A percentile compares a stretch with the other conserved stretches of the same genome.
Conservation (phyloP, 2,888 invertebrate species). For the Nomada flava region DNA sequence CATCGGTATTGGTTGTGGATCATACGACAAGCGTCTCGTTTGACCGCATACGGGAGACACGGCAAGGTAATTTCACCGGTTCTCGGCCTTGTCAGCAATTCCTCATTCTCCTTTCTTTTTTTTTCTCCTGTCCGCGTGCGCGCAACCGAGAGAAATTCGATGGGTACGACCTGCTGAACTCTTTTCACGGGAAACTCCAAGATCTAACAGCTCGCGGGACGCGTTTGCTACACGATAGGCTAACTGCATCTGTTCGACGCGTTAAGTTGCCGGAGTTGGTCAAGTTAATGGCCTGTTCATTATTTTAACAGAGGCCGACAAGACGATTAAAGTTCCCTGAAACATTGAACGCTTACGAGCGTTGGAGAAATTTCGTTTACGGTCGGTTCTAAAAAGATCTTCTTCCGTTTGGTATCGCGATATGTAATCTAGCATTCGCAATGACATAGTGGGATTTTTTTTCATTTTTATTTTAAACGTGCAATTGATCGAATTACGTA, state of each 20-base stretch:
- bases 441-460: too few species aligned
- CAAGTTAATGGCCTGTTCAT: conserved; percentile 20
- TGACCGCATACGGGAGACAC: conserved; percentile 23
- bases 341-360: neutral
- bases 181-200: conserved; percentile 70
- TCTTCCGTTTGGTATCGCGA: too few species aligned
- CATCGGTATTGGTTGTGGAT: conserved; percentile 51
- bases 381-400: too few species aligned
- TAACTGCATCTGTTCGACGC: neutral
- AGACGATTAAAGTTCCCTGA: conserved; percentile 6
- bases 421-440: too few species aligned
- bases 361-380: neutral
- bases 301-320: neutral
- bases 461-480: too few species aligned
- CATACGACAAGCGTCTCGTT: conserved; percentile 43
- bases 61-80: conserved; percentile 71
- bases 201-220: conserved; percentile 31
- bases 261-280: conserved; percentile 7
- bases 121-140: conserved; percentile 16
- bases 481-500: too few species aligned
- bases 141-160: conserved; percentile 72
- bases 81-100: conserved; percentile 73
- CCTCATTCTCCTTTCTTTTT: conserved; percentile 49
- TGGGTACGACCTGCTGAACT: conserved; percentile 75
- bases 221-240: neutral